Evolutionary conservation across 2,797 vertebrate genomes (phyloP).

Genomic region (Sebastes nivosus): DNA sequence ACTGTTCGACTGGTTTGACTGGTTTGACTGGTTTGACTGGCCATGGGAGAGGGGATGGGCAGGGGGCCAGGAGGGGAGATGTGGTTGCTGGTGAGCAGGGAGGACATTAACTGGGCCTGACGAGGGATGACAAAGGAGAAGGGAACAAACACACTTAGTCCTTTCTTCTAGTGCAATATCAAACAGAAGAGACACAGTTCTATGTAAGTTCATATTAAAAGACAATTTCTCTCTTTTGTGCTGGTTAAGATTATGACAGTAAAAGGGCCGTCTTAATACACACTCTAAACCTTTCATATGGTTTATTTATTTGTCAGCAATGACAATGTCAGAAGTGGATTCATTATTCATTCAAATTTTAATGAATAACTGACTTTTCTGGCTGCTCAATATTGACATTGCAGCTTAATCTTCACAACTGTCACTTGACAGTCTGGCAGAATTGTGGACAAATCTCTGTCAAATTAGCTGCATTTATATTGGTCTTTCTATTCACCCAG

Average conservation of each 20-base stretch:
- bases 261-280: not conserved
- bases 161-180: not conserved
- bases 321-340: not conserved
- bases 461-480: not conserved
- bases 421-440: not conserved
- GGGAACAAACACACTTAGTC: constrained; percentile 29
- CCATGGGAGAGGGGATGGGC: constrained; percentile 70
- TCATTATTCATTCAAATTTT: not conserved
- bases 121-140: constrained; percentile 70
- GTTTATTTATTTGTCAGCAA: not conserved
- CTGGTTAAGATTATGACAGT: not conserved
- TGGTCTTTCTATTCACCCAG: not conserved
- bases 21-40: constrained; percentile 71
- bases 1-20: constrained; percentile 68
- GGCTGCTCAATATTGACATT: not conserved
- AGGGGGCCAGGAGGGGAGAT: constrained; percentile 77
- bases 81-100: constrained; percentile 77
- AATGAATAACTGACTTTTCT: not conserved
- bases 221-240: not conserved
- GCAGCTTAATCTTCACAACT: not conserved
- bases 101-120: constrained; percentile 75
- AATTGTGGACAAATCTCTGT: not conserved
- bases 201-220: not conserved
- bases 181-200: not conserved
- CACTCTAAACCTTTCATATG: not conserved